Evolutionary conservation across 2,888 invertebrate species (phyloP).

Genomic region (Pseudococcus viburni): DNA sequence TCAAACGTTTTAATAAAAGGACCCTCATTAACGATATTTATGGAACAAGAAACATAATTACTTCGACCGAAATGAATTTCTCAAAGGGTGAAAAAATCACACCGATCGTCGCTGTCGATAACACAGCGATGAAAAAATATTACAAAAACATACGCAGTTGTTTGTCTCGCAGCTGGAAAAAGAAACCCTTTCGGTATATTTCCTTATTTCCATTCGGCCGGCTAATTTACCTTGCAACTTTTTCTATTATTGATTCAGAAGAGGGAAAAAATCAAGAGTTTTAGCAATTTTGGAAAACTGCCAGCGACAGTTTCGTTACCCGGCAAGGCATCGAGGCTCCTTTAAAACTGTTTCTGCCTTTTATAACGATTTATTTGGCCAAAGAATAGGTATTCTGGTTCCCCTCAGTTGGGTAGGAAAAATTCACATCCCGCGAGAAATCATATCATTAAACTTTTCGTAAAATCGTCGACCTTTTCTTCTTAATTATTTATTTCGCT

Average conservation of each 20-base stretch:
- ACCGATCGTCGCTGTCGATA: not conserved
- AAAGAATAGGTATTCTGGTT: not conserved
- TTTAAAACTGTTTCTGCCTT: conserved; percentile 41
- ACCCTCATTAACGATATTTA: not conserved
- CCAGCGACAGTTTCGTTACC: conserved; percentile 48
- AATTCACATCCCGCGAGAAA: conserved; percentile 39
- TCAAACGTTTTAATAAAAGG: not conserved
- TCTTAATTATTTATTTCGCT: conserved; percentile 31
- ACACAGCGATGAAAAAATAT: too few species aligned
- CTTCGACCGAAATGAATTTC: not conserved
- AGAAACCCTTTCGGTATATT: not conserved
- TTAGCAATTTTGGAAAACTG: conserved; percentile 20
- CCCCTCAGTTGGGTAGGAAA: too few species aligned
- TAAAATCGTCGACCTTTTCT: conserved; percentile 25
- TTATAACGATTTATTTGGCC: conserved; percentile 19
- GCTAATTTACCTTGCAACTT: conserved; percentile 62
- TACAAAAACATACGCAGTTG: conserved; percentile 14
- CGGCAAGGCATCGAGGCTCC: not conserved
- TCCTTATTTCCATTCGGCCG: conserved; percentile 23
- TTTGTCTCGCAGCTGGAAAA: not conserved
- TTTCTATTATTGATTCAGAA: conserved; percentile 46
- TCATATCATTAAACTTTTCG: conserved; percentile 42
- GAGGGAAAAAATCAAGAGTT: not conserved
- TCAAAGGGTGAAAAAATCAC: not conserved
- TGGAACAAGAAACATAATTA: not conserved